phyloP scores from a whole-genome alignment of 2,888 invertebrate species.

The Lithophane semibrunnea region DNA sequence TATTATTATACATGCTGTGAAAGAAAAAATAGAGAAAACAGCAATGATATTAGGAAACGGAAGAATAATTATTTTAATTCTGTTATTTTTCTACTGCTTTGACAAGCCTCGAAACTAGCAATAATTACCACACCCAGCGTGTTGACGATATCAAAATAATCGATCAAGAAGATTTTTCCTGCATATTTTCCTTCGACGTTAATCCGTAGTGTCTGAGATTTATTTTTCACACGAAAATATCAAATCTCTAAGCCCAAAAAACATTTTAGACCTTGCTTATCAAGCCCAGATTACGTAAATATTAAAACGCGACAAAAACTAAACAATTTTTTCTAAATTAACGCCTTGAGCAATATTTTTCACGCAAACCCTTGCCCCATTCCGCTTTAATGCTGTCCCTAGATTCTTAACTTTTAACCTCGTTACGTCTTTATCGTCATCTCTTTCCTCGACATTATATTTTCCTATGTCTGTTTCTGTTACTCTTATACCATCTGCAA shows the following conservation, averaged over 20 bases:
- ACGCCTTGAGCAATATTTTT: constrained; percentile 47
- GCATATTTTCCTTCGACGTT: neutral
- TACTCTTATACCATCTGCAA: constrained; percentile 48
- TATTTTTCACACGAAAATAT: neutral
- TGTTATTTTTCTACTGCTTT: neutral
- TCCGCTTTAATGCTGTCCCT: constrained; percentile 53
- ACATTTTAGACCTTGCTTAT: neutral
- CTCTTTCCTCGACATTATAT: constrained; percentile 24
- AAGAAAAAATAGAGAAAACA: no score
- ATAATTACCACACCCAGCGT: neutral
- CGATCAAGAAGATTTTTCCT: neutral
- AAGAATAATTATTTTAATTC: no score
- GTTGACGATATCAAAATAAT: neutral
- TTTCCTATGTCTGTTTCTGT: constrained; percentile 39
- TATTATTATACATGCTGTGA: no score
- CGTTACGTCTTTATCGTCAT: constrained; percentile 36
- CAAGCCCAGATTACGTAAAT: constrained; percentile 17
- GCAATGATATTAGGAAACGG: no score
- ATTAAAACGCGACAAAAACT: constrained; percentile 19
- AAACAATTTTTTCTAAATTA: constrained; percentile 19
- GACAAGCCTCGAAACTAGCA: no score
- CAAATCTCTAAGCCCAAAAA: neutral
- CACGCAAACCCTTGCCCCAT: constrained; percentile 44
- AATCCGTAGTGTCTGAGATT: neutral
- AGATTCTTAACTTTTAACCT: constrained; percentile 66